phyloP scores from a whole-genome alignment of 2,888 invertebrate genomes.

The Candidula unifasciata region DNA sequence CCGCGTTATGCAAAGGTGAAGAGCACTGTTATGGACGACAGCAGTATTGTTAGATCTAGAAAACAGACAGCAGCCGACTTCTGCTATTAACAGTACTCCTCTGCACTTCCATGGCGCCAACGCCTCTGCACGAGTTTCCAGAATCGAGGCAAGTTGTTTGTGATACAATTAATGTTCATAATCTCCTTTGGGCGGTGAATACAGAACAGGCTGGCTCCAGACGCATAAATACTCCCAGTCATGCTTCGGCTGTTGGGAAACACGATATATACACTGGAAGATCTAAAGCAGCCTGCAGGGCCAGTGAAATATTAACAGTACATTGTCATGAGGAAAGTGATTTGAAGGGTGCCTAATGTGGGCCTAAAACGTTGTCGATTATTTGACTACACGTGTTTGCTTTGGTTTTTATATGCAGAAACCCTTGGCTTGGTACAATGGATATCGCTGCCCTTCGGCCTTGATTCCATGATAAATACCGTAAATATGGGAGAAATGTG shows the following conservation, averaged over 20 bases:
- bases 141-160: constrained; percentile 1
- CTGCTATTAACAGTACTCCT: neutral
- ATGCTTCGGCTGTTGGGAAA: neutral
- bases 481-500: too few species aligned
- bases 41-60: neutral
- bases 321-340: neutral
- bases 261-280: constrained; percentile 38
- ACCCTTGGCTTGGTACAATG: too few species aligned
- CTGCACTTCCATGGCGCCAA: constrained; percentile 8
- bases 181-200: neutral
- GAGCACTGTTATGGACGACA: too few species aligned
- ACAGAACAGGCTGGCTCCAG: constrained; percentile 27
- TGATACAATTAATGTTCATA: constrained; percentile 36
- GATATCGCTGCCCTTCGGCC: too few species aligned
- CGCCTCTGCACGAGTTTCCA: neutral
- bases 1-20: too few species aligned
- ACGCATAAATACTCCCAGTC: constrained; percentile 24
- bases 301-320: neutral
- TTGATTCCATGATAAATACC: too few species aligned
- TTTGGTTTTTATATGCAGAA: too few species aligned
- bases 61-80: neutral
- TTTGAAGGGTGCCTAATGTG: neutral
- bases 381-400: neutral
- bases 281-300: neutral
- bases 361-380: neutral